phyloP scores from a whole-genome alignment of 2,113 vertebrate genomes.

The Colossoma macropomum region DNA sequence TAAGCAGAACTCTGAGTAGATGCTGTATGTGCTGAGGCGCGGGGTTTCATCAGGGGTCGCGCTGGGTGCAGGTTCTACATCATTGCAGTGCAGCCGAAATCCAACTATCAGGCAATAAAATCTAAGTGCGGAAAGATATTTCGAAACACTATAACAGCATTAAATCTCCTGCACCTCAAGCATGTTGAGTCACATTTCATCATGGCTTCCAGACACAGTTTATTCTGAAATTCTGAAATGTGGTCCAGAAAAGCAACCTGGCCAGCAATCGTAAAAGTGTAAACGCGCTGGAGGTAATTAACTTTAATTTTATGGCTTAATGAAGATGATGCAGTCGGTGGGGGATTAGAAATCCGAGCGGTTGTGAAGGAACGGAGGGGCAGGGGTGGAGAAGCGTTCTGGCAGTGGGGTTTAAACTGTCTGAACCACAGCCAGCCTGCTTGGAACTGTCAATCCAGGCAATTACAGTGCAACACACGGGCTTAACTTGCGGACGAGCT shows the following conservation, averaged over 20 bases:
- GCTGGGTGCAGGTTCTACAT: neutral
- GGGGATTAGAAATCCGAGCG: conserved; percentile 28
- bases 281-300: conserved; percentile 33
- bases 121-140: neutral
- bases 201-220: neutral
- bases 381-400: neutral
- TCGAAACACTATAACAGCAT: neutral
- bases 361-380: conserved; percentile 19
- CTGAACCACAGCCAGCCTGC: conserved; percentile 43
- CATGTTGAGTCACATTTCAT: neutral
- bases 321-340: conserved; percentile 20
- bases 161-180: neutral
- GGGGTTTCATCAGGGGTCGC: neutral
- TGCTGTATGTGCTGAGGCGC: neutral
- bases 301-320: conserved; percentile 44
- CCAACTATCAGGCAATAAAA: neutral
- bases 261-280: no score
- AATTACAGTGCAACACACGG: conserved; percentile 36
- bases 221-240: neutral
- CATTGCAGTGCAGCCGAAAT: neutral
- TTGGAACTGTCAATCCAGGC: conserved; percentile 32
- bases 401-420: conserved; percentile 28
- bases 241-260: neutral
- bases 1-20: neutral
- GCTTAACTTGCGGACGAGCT: conserved; percentile 23